phyloP scores from a whole-genome alignment of 2,113 vertebrate genomes.

The Chaetorhynchus papuensis region DNA sequence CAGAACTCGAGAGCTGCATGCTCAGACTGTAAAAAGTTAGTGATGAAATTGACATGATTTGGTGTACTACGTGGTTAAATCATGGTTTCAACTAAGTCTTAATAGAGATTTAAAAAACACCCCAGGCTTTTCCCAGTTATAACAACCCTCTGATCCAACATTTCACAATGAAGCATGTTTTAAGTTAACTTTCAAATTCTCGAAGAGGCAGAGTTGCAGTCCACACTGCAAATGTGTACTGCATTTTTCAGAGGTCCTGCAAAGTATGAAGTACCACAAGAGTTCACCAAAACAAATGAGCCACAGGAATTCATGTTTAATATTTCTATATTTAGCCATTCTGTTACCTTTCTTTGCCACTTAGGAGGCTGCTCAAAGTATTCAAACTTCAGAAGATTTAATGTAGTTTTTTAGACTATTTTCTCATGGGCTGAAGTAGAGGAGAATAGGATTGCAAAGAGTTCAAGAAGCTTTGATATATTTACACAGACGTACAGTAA shows the following conservation, averaged over 20 bases:
- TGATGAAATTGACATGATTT: background rate
- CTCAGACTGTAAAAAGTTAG: background rate
- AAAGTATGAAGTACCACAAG: background rate
- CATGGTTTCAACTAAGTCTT: background rate
- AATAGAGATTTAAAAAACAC: background rate
- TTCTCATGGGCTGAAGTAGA: background rate
- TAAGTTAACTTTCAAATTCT: background rate
- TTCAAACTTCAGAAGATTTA: background rate
- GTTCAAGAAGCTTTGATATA: background rate
- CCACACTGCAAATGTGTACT: background rate
- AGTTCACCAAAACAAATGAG: background rate
- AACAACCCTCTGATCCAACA: background rate
- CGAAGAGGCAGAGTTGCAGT: background rate
- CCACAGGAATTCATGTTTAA: background rate
- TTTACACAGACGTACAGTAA: background rate
- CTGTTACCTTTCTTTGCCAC: background rate
- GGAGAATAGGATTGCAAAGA: background rate
- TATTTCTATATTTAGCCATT: background rate
- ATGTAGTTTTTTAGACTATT: background rate
- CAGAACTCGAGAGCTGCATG: background rate
- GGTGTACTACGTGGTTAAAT: background rate
- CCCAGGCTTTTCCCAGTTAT: background rate
- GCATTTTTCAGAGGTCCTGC: background rate
- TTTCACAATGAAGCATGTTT: background rate
- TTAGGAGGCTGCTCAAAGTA: background rate